These are phyloP conservation scores for Sphaerophoria taeniata DNA, from an alignment of 2,888 invertebrate genomes.

Conservation along the genomic window DNA sequence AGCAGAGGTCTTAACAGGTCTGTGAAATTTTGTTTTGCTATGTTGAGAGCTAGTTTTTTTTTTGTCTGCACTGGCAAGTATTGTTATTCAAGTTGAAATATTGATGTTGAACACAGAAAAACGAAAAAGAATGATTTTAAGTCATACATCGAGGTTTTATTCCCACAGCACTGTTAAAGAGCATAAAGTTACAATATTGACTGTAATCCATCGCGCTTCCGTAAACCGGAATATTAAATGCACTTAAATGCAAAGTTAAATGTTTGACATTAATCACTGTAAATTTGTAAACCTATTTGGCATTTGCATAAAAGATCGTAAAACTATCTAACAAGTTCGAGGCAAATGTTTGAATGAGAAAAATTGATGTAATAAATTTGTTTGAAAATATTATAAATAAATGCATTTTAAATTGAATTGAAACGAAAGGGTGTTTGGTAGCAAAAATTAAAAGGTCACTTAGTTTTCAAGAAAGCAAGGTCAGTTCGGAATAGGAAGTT, in stretches of 20 bases:
- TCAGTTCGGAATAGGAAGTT: too few relatives aligned
- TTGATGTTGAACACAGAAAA: too few relatives aligned
- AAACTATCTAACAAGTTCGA: conserved; percentile 17
- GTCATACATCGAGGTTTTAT: too few relatives aligned
- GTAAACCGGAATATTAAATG: conserved; percentile 47
- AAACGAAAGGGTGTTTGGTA: too few relatives aligned
- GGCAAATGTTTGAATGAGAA: conserved; percentile 12
- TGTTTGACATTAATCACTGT: conserved; percentile 31
- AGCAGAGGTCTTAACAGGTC: too few relatives aligned
- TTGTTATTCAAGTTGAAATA: too few relatives aligned
- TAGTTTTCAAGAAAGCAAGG: neutral
- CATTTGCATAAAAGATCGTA: neutral
- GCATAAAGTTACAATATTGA: conserved; percentile 8
- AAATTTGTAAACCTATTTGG: conserved; percentile 17
- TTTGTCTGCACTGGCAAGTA: too few relatives aligned
- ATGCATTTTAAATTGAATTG: neutral
- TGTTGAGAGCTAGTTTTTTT: too few relatives aligned
- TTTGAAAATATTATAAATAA: too few relatives aligned
- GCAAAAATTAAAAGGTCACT: neutral
- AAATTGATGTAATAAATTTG: conserved; percentile 5
- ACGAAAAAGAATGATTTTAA: too few relatives aligned
- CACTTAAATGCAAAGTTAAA: conserved; percentile 32
- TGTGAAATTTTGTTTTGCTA: too few relatives aligned
- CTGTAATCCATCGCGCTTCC: conserved; percentile 37
- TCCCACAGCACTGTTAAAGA: neutral